phyloP scores from a whole-genome alignment of 2,888 invertebrate genomes.

The Metallyticus violacea region DNA sequence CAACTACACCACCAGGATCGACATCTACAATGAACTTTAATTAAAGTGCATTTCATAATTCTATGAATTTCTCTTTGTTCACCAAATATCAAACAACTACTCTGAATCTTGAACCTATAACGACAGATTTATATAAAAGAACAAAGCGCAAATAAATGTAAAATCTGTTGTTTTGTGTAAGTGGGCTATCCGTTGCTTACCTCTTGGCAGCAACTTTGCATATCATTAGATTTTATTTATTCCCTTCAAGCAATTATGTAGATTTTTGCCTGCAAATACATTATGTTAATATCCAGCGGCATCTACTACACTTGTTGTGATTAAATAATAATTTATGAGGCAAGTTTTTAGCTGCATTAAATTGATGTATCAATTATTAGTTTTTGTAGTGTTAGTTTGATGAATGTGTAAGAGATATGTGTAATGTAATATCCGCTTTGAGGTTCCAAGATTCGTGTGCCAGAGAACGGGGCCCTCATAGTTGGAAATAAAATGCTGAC shows the following conservation, averaged over 20 bases:
- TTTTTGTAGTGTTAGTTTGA: not conserved
- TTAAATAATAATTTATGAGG: not conserved
- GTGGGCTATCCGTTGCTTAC: not conserved
- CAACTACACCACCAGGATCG: too few species aligned
- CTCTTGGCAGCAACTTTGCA: not conserved
- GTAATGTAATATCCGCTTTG: not conserved
- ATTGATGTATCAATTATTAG: not conserved
- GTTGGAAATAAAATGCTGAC: too few species aligned
- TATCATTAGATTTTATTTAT: not conserved
- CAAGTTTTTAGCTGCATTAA: not conserved
- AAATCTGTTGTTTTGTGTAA: too few species aligned
- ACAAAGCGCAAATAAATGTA: too few species aligned
- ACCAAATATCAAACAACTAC: too few species aligned
- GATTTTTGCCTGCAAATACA: not conserved
- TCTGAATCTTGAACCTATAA: too few species aligned
- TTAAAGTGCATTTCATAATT: too few species aligned
- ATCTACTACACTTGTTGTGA: not conserved
- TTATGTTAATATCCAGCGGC: not conserved
- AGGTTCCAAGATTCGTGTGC: not conserved
- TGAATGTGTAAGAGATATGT: not conserved
- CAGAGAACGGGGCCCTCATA: not conserved
- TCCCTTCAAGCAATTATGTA: not conserved
- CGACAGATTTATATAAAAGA: too few species aligned
- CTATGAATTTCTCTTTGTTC: too few species aligned
- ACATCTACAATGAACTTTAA: too few species aligned